Conservation (phyloP, 2,797 vertebrate genomes). For the Trachops cirrhosus region DNA sequence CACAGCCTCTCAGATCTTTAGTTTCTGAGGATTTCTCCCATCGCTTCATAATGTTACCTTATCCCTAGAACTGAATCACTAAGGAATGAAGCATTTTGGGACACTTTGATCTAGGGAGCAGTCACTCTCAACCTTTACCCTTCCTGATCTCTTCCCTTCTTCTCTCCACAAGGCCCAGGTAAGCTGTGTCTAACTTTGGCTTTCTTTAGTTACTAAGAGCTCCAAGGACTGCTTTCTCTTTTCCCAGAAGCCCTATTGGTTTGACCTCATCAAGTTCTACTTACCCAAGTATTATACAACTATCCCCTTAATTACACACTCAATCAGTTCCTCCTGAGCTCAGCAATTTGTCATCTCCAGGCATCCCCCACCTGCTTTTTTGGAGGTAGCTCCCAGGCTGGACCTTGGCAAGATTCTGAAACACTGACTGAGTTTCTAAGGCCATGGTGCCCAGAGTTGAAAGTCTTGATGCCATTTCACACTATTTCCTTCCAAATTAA, state of each 20-base stretch:
- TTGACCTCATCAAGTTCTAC: constrained; percentile 70
- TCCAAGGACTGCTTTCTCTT: constrained; percentile 9
- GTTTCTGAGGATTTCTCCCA: neutral
- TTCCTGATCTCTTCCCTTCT: neutral
- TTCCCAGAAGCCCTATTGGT: constrained; percentile 60
- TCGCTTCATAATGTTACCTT: neutral
- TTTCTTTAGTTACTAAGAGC: constrained; percentile 11
- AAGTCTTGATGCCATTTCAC: constrained; percentile 63
- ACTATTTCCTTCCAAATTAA: constrained; percentile 72
- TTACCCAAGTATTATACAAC: constrained; percentile 55
- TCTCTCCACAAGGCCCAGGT: neutral
- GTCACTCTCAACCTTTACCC: neutral
- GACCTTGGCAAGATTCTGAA: constrained; percentile 22
- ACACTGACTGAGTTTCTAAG: constrained; percentile 30
- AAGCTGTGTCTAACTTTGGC: neutral
- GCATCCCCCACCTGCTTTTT: constrained; percentile 16
- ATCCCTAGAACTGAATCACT: neutral
- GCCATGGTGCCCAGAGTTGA: constrained; percentile 37
- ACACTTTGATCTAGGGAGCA: neutral
- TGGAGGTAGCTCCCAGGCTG: neutral
- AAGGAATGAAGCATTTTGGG: neutral
- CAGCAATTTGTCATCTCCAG: constrained; percentile 66
- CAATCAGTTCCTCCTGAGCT: constrained; percentile 64
- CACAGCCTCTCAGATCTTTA: neutral
- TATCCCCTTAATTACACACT: constrained; percentile 74